Evolutionary conservation across 1,140 invertebrate genomes (phyloP), one percentile per base, ranked within the genome.

Genomic region (Chironomus striatipennis): DNA sequence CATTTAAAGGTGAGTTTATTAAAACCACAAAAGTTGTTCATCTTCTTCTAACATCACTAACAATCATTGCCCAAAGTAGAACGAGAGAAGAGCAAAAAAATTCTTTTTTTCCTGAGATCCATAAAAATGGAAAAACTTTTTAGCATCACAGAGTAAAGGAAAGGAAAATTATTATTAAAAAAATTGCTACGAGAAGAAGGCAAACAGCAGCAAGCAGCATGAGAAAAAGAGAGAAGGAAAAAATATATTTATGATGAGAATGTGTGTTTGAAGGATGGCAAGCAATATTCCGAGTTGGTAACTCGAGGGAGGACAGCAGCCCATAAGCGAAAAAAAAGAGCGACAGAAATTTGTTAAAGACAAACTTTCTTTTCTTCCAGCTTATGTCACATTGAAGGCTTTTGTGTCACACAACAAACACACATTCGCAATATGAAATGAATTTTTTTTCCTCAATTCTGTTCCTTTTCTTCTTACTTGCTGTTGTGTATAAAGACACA

Each of bases 141-240:
- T 57, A 57, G 47, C 47, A 57, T 57, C 47, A 34, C 24, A 34
- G 24, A n/a, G 12, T n/a, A 57, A 57, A 57, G 43, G 43, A 8
- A 67, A 67, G 65, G 20, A 70, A 70, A 70, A 70, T 70, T 70
- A 21, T 70, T 70, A 70, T 70, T 70, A 70, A 70, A 70, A 70
- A 70, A 70, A 70, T 57, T 57, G 24, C 47, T 57, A n/a, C 1
- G 12, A 57, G 12, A 57, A 57, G n/a, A 57, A 57, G 12, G n/a
- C 47, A 57, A 57, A n/a, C 24, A 34, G 24, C 24, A 34, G 24
- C 24, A 34, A n/a, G n/a, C 47, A n/a, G n/a, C n/a, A 57, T 47
- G 43, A 47, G 18, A 18, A 17, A 18, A 67, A 70, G 20, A 21
- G 18, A 67, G 17, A 7, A 17, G 18, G 17, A 21, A 70, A 70